Evolutionary conservation across 1,140 invertebrate genomes (phyloP).

Genomic region (Cydia pomonella): DNA sequence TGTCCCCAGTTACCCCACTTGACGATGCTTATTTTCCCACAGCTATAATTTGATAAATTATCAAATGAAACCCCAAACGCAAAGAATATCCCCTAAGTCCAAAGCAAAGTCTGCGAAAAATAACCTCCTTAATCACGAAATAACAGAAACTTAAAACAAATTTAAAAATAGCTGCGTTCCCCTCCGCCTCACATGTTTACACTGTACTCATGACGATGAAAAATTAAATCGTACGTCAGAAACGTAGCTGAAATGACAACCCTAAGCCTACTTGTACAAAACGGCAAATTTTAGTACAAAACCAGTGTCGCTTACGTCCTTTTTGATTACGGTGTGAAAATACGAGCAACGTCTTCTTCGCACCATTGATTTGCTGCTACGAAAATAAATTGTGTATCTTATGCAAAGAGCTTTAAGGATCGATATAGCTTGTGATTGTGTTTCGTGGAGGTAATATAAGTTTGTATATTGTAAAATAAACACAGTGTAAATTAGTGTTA

Average conservation of each 20-base stretch:
- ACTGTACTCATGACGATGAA: constrained; percentile 66
- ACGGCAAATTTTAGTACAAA: neutral
- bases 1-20: too few species aligned
- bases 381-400: neutral
- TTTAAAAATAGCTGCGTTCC: constrained; percentile 48
- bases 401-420: neutral
- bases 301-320: neutral
- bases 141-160: constrained; percentile 44
- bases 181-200: constrained; percentile 57
- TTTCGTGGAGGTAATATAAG: constrained; percentile 36
- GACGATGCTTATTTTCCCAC: too few species aligned
- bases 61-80: neutral
- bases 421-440: neutral
- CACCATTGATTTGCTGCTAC: neutral
- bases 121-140: constrained; percentile 35
- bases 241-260: constrained; percentile 66
- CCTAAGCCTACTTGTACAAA: constrained; percentile 42
- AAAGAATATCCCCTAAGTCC: neutral
- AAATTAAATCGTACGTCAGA: constrained; percentile 72
- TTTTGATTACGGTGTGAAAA: neutral
- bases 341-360: constrained; percentile 14
- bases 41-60: neutral
- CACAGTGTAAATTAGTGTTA: constrained; percentile 74
- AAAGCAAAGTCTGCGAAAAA: constrained; percentile 10
- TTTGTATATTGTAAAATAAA: constrained; percentile 66